Conservation (phyloP, 23 tunicate species). For the Halocynthia roretzi region DNA sequence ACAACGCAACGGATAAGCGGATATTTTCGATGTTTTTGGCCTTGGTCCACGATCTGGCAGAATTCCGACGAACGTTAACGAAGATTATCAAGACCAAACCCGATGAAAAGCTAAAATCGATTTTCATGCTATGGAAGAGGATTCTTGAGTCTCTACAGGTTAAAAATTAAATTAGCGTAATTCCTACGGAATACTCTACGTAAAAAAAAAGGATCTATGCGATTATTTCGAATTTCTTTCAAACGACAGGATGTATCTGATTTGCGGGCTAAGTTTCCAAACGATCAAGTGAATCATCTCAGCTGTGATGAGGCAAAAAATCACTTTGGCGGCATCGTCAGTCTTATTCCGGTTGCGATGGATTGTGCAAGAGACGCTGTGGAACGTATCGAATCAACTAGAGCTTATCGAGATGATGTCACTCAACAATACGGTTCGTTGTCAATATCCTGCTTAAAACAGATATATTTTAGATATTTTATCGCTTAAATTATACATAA, state of each 20-base stretch:
- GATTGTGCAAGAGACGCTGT: conserved; percentile 68
- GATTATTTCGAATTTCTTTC: not conserved
- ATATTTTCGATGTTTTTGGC: conserved; percentile 67
- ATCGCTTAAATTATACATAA: too few species aligned
- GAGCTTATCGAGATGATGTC: conserved; percentile 40
- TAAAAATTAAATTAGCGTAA: too few species aligned
- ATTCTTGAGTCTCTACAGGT: conserved; percentile 53
- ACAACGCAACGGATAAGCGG: conserved; percentile 70
- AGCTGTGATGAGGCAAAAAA: conserved; percentile 74
- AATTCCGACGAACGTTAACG: conserved; percentile 57
- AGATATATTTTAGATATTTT: too few species aligned
- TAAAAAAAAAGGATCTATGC: not conserved
- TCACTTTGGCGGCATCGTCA: conserved; percentile 89
- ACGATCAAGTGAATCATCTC: conserved; percentile 61
- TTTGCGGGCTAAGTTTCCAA: conserved; percentile 49
- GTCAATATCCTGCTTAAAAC: too few species aligned
- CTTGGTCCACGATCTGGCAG: conserved; percentile 57
- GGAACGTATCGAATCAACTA: conserved; percentile 48
- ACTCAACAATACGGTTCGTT: too few species aligned
- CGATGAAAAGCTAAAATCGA: conserved; percentile 38
- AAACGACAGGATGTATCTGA: conserved; percentile 42
- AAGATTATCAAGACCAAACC: conserved; percentile 25
- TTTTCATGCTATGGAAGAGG: conserved; percentile 60
- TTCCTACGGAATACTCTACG: too few species aligned
- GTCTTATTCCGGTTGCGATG: conserved; percentile 76